phyloP scores from a whole-genome alignment of 2,888 invertebrate genomes.

The Timema cristinae region DNA sequence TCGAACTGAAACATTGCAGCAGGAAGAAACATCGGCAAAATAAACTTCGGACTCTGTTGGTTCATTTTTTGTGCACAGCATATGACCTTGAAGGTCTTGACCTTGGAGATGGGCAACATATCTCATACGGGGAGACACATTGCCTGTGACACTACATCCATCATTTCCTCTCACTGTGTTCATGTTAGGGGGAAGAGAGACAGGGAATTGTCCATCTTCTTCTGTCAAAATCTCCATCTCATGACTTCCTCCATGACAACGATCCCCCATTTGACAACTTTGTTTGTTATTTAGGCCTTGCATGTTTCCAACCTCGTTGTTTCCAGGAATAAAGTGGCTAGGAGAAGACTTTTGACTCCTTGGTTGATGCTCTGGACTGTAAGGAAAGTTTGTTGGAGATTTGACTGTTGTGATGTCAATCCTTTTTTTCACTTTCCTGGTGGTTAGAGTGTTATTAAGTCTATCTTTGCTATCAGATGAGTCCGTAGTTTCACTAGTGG shows the following conservation, averaged over 20 bases:
- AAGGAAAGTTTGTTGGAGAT: constrained; percentile 50
- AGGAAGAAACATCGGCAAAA: constrained; percentile 76
- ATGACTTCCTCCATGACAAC: constrained; percentile 14
- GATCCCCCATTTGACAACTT: constrained; percentile 18
- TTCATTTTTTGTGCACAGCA: constrained; percentile 42
- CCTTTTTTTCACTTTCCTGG: constrained; percentile 54
- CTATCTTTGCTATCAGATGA: constrained; percentile 48
- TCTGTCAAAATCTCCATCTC: constrained; percentile 17
- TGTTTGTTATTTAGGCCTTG: constrained; percentile 19
- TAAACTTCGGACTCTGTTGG: constrained; percentile 78
- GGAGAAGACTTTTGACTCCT: constrained; percentile 23
- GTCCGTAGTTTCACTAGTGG: constrained; percentile 41
- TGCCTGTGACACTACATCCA: constrained; percentile 15
- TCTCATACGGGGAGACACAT: constrained; percentile 21
- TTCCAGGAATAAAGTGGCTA: constrained; percentile 17
- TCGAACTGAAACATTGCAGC: constrained; percentile 68
- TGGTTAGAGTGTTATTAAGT: constrained; percentile 53
- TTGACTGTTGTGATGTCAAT: constrained; percentile 48
- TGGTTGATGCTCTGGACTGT: constrained; percentile 18
- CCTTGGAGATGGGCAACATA: constrained; percentile 42
- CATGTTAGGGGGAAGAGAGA: constrained; percentile 18
- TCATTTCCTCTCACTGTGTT: constrained; percentile 19
- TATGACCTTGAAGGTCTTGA: constrained; percentile 32
- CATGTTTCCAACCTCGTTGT: constrained; percentile 14
- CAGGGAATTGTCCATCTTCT: constrained; percentile 19